Conservation (phyloP, 2,113 vertebrate species). For the Oreocharis arfaki region DNA sequence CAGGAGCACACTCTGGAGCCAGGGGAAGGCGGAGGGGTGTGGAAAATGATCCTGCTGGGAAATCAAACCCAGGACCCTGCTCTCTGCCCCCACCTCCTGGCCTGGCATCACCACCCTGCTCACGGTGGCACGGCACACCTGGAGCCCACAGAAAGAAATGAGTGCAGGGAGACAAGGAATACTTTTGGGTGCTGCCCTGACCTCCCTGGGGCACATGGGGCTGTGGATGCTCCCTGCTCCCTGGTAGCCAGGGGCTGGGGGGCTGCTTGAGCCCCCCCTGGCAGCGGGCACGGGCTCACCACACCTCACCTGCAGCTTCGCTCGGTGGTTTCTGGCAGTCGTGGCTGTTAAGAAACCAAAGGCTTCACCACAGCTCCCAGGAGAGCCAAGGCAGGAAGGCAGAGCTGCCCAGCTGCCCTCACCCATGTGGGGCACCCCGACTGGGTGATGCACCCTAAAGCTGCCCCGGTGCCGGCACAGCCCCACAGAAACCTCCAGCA, state of each 20-base stretch:
- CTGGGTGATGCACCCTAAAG: neutral
- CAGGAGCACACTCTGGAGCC: neutral
- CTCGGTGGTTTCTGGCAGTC: neutral
- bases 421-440: neutral
- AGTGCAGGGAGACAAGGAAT: neutral
- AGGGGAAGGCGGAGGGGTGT: neutral
- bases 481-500: neutral
- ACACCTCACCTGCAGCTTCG: neutral
- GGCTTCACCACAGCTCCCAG: neutral
- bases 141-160: neutral
- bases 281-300: neutral
- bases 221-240: neutral
- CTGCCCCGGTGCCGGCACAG: neutral
- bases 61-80: neutral
- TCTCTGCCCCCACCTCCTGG: neutral
- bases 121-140: no score
- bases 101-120: neutral
- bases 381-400: neutral
- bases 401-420: neutral
- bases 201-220: fast-evolving
- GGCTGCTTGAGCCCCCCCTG: neutral
- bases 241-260: neutral
- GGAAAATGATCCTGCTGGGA: neutral
- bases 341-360: neutral
- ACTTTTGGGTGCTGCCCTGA: neutral